Base-by-base conservation (phyloP, 2,888 invertebrate genomes). In the Bellardia bayeri region DNA sequence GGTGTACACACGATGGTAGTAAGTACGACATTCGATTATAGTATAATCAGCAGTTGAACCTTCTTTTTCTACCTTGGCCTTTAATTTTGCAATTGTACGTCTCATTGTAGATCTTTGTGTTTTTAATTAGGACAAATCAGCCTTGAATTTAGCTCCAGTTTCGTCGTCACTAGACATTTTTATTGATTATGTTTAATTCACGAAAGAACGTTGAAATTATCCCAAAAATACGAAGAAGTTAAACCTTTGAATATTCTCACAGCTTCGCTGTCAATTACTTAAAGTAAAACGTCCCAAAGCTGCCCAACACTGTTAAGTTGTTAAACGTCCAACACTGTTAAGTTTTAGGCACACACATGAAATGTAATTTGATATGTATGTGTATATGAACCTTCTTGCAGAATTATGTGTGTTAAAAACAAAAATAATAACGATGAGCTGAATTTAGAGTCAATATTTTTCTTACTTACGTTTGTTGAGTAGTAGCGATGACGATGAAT, bases 1-100 rank as follows among this genome's bases (percentile, higher is more conserved):
- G 23, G 23, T 45, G 13, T 13, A 1, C 11, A 13, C 13, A 13
- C 13, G 7, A 40, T 7, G n/a, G n/a, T n/a, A n/a, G n/a, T n/a
- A n/a, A n/a, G n/a, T 9, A 3, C 68, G 23, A 30, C 49, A 68
- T 30, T 68, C 49, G 14, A 68, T 68, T 13, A 68, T 68, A n/a
- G 49, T 68, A 8, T 68, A 68, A 33, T 68, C 49, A 8, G 33
- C 9, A 49, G 6, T 8, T 14, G 11, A 13, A 14, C 68, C 68
- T 8, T 51, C 68, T n/a, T 68, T 68, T 68, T 68, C 49, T 8
- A 68, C 30, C 2, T 68, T 68, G 3, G 2, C 30, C n/a, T 14
- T 68, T 49, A 68, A 68, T 30, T 68, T 68, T 11, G 49, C 14
- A n/a, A 68, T 68, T 8, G 45, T 49, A 13, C 30, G 6, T 33